Conservation (phyloP, 2,113 vertebrate genomes). For the Trematocara variabile region DNA sequence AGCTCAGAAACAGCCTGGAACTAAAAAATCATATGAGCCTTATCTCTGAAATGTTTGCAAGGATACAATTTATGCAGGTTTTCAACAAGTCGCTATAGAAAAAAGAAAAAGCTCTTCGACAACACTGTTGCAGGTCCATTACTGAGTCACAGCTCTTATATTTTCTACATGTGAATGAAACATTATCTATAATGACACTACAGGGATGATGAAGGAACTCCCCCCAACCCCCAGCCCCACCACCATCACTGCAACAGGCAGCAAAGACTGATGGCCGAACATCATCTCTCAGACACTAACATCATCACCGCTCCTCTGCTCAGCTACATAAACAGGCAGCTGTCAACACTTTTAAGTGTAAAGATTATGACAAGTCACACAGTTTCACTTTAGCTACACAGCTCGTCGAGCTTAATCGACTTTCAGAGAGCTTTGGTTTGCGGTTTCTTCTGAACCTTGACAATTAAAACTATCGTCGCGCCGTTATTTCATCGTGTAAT, state of each 20-base stretch:
- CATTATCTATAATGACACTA: background rate
- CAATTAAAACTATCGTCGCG: background rate
- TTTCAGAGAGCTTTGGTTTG: background rate
- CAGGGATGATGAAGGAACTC: background rate
- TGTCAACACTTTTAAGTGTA: background rate
- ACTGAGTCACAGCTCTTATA: background rate
- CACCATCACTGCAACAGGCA: background rate
- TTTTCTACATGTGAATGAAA: background rate
- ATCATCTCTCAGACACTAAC: background rate
- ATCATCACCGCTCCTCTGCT: background rate
- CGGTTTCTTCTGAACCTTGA: background rate
- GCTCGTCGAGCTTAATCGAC: background rate
- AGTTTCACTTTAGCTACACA: background rate
- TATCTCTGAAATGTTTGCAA: background rate
- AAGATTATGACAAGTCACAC: background rate
- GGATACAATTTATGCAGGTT: background rate
- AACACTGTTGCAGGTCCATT: background rate
- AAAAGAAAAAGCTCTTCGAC: background rate
- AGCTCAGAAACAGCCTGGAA: background rate
- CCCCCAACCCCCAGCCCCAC: background rate
- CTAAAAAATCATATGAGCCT: background rate
- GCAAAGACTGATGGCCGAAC: background rate
- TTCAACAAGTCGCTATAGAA: background rate
- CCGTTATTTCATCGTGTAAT: background rate
- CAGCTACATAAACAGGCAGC: background rate